A percentile compares a stretch with the other conserved stretches of the same genome.
phyloP scores from a whole-genome alignment of 2,113 vertebrate genomes.

The Equus quagga region DNA sequence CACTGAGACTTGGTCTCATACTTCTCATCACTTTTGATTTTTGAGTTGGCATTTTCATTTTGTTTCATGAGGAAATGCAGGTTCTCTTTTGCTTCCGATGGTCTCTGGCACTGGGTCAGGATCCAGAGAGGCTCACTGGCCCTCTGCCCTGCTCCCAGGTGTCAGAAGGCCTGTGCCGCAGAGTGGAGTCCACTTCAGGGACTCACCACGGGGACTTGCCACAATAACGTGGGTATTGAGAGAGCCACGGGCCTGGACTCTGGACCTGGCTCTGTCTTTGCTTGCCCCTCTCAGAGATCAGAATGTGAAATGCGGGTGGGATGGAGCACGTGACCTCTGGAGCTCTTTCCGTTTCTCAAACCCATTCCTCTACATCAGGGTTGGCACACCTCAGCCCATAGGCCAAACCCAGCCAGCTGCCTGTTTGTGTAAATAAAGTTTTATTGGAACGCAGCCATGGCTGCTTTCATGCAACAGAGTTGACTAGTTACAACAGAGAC shows the following conservation, averaged over 20 bases:
- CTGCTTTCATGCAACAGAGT: neutral
- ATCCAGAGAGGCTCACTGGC: neutral
- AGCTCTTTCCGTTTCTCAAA: neutral
- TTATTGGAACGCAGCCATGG: slow-evolving; percentile 26
- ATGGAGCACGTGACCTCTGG: neutral
- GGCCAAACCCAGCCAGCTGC: neutral
- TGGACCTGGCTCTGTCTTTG: neutral
- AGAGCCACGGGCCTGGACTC: neutral
- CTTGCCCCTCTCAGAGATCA: neutral
- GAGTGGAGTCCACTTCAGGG: neutral
- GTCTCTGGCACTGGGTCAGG: neutral
- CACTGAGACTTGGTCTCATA: neutral
- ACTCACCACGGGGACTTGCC: neutral
- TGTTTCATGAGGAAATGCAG: neutral
- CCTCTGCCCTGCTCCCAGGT: neutral
- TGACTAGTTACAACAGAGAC: neutral
- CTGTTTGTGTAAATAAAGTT: slow-evolving; percentile 62
- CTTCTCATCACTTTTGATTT: neutral
- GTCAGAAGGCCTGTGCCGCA: neutral
- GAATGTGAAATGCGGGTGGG: neutral
- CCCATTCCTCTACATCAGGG: neutral
- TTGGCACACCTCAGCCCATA: neutral
- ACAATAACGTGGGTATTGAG: neutral
- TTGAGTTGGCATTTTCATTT: neutral
- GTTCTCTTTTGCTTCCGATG: neutral